Percentiles rank a stretch among this genome's conserved stretches.
These are phyloP conservation scores for Notarius quadriscutis DNA, from an alignment of 2,113 vertebrate species.

Conservation along the genomic window DNA sequence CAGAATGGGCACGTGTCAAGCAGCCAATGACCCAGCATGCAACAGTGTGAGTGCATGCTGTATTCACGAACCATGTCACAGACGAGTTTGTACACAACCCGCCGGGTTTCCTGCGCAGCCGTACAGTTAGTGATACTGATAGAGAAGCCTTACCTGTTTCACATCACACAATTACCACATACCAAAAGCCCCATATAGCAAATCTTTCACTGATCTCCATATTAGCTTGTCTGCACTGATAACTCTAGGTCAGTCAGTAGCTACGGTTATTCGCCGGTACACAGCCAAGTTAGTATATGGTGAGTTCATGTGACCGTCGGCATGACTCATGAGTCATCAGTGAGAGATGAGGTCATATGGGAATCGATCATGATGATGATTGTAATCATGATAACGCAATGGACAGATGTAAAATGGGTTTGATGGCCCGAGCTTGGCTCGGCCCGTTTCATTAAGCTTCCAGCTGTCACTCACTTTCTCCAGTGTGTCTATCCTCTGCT, in stretches of 20 bases:
- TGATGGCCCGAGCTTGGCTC: background rate
- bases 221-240: background rate
- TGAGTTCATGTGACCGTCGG: slow-evolving; percentile 16
- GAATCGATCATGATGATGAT: slow-evolving; percentile 39
- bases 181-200: background rate
- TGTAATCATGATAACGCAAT: background rate
- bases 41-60: slow-evolving; percentile 21
- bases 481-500: slow-evolving; percentile 96
- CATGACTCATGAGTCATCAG: slow-evolving; percentile 39
- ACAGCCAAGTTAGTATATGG: slow-evolving; percentile 61
- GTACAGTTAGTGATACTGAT: slow-evolving; percentile 14
- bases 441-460: background rate
- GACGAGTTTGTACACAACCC: background rate
- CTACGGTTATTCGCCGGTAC: slow-evolving; percentile 24
- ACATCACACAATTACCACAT: slow-evolving; percentile 6
- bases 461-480: slow-evolving; percentile 88
- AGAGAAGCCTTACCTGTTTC: slow-evolving; percentile 24
- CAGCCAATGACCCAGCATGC: slow-evolving; percentile 33
- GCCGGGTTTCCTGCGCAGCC: slow-evolving; percentile 4
- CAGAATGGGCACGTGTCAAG: background rate
- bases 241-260: background rate
- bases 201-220: slow-evolving; percentile 4
- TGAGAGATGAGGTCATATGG: slow-evolving; percentile 57
- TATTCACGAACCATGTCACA: background rate
- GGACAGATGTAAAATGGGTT: slow-evolving; percentile 8